phyloP scores from a whole-genome alignment of 2,797 vertebrate species.

The Poeciliopsis infans region DNA sequence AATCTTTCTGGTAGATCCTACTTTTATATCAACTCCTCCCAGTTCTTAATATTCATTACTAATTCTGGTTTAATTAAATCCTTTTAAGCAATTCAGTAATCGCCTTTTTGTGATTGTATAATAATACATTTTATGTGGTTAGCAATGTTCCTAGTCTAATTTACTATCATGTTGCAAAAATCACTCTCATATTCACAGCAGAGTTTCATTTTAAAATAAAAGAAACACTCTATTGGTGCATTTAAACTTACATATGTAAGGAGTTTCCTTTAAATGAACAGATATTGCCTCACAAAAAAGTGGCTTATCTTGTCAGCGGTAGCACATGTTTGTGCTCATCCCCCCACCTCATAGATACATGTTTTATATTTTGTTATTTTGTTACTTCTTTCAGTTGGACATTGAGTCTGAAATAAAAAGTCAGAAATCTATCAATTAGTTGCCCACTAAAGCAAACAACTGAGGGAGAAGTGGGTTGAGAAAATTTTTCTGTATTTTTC shows the following conservation, averaged over 20 bases:
- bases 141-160: slow-evolving; percentile 26
- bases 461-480: neutral
- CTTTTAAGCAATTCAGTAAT: slow-evolving; percentile 54
- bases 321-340: slow-evolving; percentile 16
- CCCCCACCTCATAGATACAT: slow-evolving; percentile 17
- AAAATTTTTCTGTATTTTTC: neutral
- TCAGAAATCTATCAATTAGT: neutral
- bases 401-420: no score
- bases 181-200: slow-evolving; percentile 28
- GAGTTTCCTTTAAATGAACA: slow-evolving; percentile 30
- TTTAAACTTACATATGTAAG: slow-evolving; percentile 24
- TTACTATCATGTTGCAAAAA: slow-evolving; percentile 44
- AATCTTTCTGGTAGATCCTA: slow-evolving; percentile 23
- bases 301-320: slow-evolving; percentile 5
- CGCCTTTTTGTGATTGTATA: slow-evolving; percentile 33
- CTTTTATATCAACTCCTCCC: slow-evolving; percentile 36
- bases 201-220: slow-evolving; percentile 24
- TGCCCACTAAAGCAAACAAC: slow-evolving; percentile 6
- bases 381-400: no score
- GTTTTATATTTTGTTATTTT: no score
- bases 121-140: slow-evolving; percentile 7
- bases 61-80: slow-evolving; percentile 54
- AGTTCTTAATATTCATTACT: slow-evolving; percentile 56
- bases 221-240: slow-evolving; percentile 27
- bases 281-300: slow-evolving; percentile 7